Percentiles rank a stretch among this genome's conserved stretches.
phyloP scores from a whole-genome alignment of 2,113 vertebrate genomes.

The Fukomys damarensis region DNA sequence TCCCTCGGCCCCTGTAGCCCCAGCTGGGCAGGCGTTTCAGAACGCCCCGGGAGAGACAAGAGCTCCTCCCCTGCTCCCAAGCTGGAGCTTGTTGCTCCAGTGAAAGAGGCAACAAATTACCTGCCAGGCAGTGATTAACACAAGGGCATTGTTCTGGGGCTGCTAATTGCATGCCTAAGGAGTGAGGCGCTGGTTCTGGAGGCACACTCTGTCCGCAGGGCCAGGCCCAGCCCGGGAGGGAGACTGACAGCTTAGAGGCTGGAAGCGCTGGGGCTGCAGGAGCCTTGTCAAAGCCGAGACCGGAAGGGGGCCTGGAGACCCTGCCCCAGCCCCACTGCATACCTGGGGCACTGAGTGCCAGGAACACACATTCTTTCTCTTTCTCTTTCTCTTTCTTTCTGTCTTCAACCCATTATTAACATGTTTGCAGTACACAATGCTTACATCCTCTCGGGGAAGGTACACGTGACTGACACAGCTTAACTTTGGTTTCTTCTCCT shows the following conservation, averaged over 20 bases:
- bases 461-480: neutral
- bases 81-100: slow-evolving; percentile 26
- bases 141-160: slow-evolving; percentile 43
- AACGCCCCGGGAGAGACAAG: neutral
- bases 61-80: neutral
- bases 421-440: neutral
- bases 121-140: neutral
- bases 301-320: too few species aligned
- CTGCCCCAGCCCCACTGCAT: neutral
- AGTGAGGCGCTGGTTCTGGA: slow-evolving; percentile 6
- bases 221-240: neutral
- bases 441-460: neutral
- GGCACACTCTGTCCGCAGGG: neutral
- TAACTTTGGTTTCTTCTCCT: neutral
- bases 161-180: slow-evolving; percentile 62
- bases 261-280: too few species aligned
- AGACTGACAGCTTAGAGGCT: neutral
- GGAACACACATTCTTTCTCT: neutral
- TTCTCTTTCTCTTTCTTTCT: neutral
- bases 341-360: neutral
- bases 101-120: slow-evolving; percentile 19
- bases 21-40: neutral
- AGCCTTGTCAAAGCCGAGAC: neutral
- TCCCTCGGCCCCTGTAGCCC: neutral
- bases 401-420: neutral